Percentiles rank a stretch among this genome's conserved stretches.
These are phyloP conservation scores for Struthio camelus DNA, from an alignment of 2,113 vertebrate genomes.

Conservation along the genomic window DNA sequence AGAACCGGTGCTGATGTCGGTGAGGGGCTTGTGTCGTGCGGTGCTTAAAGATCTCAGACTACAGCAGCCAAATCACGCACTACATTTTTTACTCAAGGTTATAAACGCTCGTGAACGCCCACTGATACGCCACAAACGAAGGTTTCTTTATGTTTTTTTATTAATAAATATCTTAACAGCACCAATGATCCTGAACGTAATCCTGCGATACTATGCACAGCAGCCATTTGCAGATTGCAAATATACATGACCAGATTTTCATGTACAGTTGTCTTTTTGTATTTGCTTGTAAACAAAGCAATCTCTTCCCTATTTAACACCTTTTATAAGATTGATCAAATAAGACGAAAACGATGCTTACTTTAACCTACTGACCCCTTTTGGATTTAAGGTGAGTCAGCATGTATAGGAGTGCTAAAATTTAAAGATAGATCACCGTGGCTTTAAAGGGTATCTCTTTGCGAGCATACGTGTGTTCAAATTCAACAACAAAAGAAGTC, in stretches of 20 bases:
- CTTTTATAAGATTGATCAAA: conserved; percentile 19
- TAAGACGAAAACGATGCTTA: conserved; percentile 9
- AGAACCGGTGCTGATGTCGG: accelerated
- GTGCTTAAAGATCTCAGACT: too few relatives aligned
- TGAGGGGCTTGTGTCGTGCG: neutral
- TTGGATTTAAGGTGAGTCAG: neutral
- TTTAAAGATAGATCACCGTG: neutral
- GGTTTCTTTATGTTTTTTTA: conserved; percentile 67
- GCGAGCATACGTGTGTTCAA: neutral
- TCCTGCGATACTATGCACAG: conserved; percentile 36
- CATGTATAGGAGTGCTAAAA: neutral
- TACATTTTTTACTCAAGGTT: accelerated
- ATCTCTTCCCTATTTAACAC: conserved; percentile 20
- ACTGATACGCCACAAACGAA: conserved; percentile 20
- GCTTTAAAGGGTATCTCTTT: conserved; percentile 20
- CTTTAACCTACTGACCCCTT: conserved; percentile 17
- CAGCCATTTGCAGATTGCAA: neutral
- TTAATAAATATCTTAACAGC: conserved; percentile 81
- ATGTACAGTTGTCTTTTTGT: conserved; percentile 20
- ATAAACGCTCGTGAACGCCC: neutral
- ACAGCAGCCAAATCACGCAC: neutral
- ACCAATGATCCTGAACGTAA: conserved; percentile 62
- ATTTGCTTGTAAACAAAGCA: conserved; percentile 25
- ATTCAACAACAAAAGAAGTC: conserved; percentile 12
- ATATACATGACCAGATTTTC: neutral